A percentile compares a stretch with the other conserved stretches of the same genome.
Evolutionary conservation across 2,113 vertebrate genomes (phyloP).

Genomic region (Thunnus maccoyii): DNA sequence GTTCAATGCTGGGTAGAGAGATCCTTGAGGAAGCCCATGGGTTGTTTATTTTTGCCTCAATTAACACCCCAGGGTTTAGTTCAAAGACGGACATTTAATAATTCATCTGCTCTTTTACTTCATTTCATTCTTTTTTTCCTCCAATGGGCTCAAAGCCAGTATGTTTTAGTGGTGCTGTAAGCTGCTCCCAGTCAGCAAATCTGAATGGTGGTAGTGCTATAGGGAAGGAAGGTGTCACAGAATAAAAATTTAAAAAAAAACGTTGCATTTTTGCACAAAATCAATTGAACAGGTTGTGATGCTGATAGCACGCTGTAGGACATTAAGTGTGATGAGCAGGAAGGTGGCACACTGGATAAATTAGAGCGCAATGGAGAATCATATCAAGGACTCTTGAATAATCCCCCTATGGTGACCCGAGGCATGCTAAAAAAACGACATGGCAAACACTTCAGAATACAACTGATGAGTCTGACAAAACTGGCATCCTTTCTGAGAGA

Average conservation of each 20-base stretch:
- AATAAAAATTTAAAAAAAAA: conserved; percentile 12
- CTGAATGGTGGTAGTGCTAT: conserved; percentile 3
- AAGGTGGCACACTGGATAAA: conserved; percentile 49
- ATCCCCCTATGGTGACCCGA: conserved; percentile 48
- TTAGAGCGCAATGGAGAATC: conserved; percentile 49
- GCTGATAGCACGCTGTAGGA: conserved; percentile 25
- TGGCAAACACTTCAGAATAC: conserved; percentile 52
- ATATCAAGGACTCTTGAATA: conserved; percentile 59
- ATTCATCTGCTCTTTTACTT: conserved; percentile 75
- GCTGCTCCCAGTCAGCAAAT: conserved; percentile 18
- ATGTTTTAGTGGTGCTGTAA: conserved; percentile 25
- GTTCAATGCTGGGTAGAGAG: conserved; percentile 60
- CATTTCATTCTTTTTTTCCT: conserved; percentile 44
- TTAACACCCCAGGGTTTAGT: conserved; percentile 72
- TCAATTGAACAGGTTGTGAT: conserved; percentile 8
- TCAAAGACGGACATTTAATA: conserved; percentile 77
- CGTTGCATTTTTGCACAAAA: conserved; percentile 10
- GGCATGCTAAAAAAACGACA: conserved; percentile 28
- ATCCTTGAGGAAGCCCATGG: conserved; percentile 69
- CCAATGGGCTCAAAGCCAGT: conserved; percentile 39
- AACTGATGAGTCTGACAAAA: conserved; percentile 48
- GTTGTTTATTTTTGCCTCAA: conserved; percentile 76
- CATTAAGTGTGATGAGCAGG: conserved; percentile 48
- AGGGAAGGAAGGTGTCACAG: not conserved
- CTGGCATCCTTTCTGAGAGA: conserved; percentile 46